Base-by-base conservation (phyloP, 2,888 invertebrate genomes). In the Acleris holmiana region DNA sequence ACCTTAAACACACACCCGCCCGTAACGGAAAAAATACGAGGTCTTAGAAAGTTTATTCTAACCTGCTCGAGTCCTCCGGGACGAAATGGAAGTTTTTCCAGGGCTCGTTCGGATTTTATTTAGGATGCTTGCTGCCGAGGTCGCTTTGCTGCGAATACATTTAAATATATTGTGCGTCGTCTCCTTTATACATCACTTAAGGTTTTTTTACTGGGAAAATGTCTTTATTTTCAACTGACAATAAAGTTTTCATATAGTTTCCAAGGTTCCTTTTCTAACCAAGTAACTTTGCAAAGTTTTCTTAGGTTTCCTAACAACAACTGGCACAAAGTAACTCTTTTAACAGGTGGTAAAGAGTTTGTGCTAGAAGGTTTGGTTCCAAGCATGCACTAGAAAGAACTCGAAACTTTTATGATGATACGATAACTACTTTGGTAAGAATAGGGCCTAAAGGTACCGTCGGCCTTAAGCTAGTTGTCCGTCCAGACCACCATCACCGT, bases 131-230 rank as follows among this genome's bases (percentile, higher is more conserved):
- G 76, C 76, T 79, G 51, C 55, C 75, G 75, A 71, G 74, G 71
- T 64, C 69, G 72, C 72, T 83, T 80, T 76, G 71, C 80, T 79
- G 70, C 73, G 82, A 84, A 86, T 86, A 82, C 72, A 84, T 86
- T 84, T 82, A 74, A 84, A 85, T 84, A 83, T 73, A 79, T 79
- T 75, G 61, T 67, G 29, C 49, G 66, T 65, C 60, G 64, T 63
- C 60, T 66, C 25, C 51, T 59, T 56, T 53, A 56, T 48, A 65
- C 63, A 61, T 68, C 57, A 61, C 60, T 65, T 62, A 55, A 53
- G 61, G 51, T 55, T 51, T 66, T 25, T 51, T 62, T 48, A 48
- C 29, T n/a, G 48, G 29, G 25, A 41, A 53, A 54, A 54, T 29
- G 23, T 53, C 54, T 62, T 51, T 51, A 44, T 51, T 50, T 62